phyloP scores from a whole-genome alignment of 2,113 vertebrate genomes.

The Aptenodytes forsteri region DNA sequence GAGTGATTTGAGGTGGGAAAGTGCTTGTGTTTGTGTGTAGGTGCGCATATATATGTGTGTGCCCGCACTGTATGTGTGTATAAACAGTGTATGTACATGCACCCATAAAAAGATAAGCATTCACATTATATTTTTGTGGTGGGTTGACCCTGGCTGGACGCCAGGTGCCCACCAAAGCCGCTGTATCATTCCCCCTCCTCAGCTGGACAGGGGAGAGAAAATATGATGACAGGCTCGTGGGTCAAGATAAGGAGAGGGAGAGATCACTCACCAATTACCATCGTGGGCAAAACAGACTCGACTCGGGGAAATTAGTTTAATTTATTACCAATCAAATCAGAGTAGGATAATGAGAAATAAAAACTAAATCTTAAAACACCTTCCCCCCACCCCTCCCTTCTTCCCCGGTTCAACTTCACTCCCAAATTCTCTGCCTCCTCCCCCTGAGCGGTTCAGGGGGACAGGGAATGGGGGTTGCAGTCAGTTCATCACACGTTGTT shows the following conservation, averaged over 20 bases:
- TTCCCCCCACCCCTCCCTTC: neutral
- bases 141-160: neutral
- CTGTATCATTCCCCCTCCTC: neutral
- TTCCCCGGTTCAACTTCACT: neutral
- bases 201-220: neutral
- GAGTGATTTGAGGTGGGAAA: neutral
- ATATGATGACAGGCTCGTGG: neutral
- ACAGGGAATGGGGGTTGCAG: neutral
- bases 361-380: neutral
- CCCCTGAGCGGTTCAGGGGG: neutral
- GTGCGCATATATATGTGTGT: neutral
- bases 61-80: neutral
- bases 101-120: neutral
- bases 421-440: neutral
- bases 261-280: neutral
- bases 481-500: neutral
- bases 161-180: neutral
- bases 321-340: neutral
- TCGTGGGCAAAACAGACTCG: neutral
- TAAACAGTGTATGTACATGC: neutral
- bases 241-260: neutral
- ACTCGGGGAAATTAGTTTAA: neutral
- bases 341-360: neutral
- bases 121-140: neutral
- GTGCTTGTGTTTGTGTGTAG: neutral